Evolutionary conservation across 2,888 invertebrate genomes (phyloP).

Genomic region (Cenopis cana): DNA sequence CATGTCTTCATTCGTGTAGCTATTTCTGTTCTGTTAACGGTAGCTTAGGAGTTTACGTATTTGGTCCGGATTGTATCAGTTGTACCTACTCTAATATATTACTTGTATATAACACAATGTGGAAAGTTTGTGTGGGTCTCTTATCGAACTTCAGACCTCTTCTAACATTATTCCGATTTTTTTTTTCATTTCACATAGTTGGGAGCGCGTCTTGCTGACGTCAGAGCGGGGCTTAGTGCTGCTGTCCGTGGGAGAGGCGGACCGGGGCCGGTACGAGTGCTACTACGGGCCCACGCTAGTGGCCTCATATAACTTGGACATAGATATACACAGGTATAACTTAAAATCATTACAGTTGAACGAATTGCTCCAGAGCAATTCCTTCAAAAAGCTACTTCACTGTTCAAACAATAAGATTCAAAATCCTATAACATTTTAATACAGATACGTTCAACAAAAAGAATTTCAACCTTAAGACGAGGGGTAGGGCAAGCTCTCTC

Average conservation of each 20-base stretch:
- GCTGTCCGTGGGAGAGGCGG: constrained; percentile 84
- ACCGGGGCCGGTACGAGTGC: constrained; percentile 86
- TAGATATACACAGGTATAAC: constrained; percentile 82
- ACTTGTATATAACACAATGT: not conserved
- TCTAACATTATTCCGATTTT: not conserved
- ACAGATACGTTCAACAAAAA: no score
- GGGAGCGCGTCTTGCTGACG: constrained; percentile 86
- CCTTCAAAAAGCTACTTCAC: no score
- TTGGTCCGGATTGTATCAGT: no score
- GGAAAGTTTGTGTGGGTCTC: not conserved
- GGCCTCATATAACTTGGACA: constrained; percentile 85
- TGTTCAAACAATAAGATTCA: no score
- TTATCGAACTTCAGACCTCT: not conserved
- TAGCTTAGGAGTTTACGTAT: no score
- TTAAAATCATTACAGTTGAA: no score
- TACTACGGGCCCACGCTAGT: constrained; percentile 84
- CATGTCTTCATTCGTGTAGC: not conserved
- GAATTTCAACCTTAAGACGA: no score
- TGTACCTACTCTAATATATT: no score
- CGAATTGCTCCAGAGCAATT: no score
- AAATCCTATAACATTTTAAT: no score
- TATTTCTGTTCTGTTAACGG: not conserved
- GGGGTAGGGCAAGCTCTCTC: no score
- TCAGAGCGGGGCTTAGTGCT: constrained; percentile 86
- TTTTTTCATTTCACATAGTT: constrained; percentile 58